Evolutionary conservation across 2,113 vertebrate species (phyloP).

Genomic region (Gymnocephalus cernua): DNA sequence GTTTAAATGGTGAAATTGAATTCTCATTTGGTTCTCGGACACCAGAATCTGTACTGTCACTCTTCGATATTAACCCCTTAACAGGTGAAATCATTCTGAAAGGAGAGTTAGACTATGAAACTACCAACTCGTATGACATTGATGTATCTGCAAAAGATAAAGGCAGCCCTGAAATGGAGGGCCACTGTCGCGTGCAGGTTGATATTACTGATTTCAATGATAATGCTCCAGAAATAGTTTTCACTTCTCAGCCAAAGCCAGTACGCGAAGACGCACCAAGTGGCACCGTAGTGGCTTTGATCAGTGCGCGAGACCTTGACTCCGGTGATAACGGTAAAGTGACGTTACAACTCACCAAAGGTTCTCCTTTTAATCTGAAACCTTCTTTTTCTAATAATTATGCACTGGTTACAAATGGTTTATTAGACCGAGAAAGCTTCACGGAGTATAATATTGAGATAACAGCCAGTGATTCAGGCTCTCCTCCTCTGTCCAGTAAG

Average conservation of each 20-base stretch:
- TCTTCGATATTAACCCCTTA: conserved; percentile 82
- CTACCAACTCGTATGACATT: conserved; percentile 82
- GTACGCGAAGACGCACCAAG: conserved; percentile 74
- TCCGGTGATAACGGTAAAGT: conserved; percentile 78
- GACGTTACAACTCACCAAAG: conserved; percentile 77
- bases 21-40: conserved; percentile 73
- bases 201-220: conserved; percentile 88
- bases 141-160: conserved; percentile 87
- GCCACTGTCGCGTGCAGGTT: conserved; percentile 84
- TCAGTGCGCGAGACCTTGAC: conserved; percentile 76
- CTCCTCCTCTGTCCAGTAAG: conserved; percentile 83
- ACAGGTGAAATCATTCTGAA: conserved; percentile 84
- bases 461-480: conserved; percentile 86
- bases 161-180: conserved; percentile 86
- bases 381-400: conserved; percentile 91
- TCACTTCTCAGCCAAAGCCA: conserved; percentile 80
- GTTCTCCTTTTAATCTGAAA: conserved; percentile 87
- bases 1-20: conserved; percentile 74
- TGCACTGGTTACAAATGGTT: conserved; percentile 85
- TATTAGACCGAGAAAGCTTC: conserved; percentile 85
- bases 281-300: conserved; percentile 80
- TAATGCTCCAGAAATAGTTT: conserved; percentile 85
- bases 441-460: conserved; percentile 85
- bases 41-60: conserved; percentile 54
- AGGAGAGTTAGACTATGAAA: conserved; percentile 86